Evolutionary conservation across 2,113 vertebrate genomes (phyloP).

Genomic region (Tinamus guttatus): DNA sequence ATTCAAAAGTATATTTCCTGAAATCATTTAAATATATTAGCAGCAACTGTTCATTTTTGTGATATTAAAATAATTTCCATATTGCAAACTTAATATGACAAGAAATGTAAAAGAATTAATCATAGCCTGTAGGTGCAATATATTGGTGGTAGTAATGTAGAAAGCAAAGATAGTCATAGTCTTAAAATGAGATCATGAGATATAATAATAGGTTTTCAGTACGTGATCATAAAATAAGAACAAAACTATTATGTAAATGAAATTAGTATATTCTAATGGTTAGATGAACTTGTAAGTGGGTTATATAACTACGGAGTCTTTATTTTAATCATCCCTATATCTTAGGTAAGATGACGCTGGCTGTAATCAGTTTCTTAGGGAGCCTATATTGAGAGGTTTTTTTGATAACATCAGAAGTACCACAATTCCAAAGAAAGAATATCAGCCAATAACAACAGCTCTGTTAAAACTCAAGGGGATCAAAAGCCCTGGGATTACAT

Average conservation of each 20-base stretch:
- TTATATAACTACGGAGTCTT: not conserved
- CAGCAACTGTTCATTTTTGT: not conserved
- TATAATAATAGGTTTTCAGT: slow-evolving; percentile 39
- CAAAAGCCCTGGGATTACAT: not conserved
- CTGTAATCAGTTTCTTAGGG: not conserved
- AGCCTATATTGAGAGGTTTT: not conserved
- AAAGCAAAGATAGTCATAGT: not conserved
- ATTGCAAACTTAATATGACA: not conserved
- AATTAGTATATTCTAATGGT: slow-evolving; percentile 6
- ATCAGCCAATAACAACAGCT: not conserved
- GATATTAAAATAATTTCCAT: not conserved
- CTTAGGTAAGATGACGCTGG: not conserved
- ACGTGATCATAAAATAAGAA: slow-evolving; percentile 16
- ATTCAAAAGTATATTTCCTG: not conserved
- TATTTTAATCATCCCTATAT: not conserved
- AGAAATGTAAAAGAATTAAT: not conserved
- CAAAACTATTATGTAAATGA: not conserved
- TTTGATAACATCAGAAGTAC: not conserved
- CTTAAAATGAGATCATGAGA: not conserved
- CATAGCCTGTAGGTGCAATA: not conserved
- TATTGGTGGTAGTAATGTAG: not conserved
- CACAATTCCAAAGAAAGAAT: not conserved
- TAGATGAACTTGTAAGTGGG: not conserved
- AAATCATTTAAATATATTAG: not conserved
- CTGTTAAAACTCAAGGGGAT: not conserved